Base-by-base conservation (phyloP, 1,140 invertebrate species). In the Aphis gossypii region DNA sequence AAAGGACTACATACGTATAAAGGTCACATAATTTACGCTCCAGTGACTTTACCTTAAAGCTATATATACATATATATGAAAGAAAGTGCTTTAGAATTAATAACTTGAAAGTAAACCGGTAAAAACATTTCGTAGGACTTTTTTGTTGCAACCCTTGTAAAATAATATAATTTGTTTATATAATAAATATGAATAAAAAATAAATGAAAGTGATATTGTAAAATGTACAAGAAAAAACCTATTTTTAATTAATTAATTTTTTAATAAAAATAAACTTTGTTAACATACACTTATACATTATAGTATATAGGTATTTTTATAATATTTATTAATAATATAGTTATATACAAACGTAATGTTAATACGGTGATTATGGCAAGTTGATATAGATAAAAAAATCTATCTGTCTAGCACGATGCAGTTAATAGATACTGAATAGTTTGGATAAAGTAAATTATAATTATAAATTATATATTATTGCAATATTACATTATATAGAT, bases 1-100 rank as follows among this genome's bases (percentile, higher is more conserved):
- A 76, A 89, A 89, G 30, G 35, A 56, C 46, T 56, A 89, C 46
- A n/a, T 83, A 51, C 46, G 23, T 92, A 83, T 92, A 92, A 83
- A 92, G n/a, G 68, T 92, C 76, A 83, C 51, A 51, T 84, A 83
- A 92, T 92, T 92, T 92, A 76, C 76, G 46, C 46, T 35, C 48
- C 44, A 82, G 41, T 38, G 76, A 83, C 21, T 92, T 38, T 76
- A 76, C 38, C 60, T 68, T 44, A 76, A 76, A 76, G 90, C 25
- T 76, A 76, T 76, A n/a, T 44, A 41, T 41, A 41, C 3, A 41
- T 6, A 2, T 41, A 46, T 76, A 91, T n/a, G 68, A 91, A 91
- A 91, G 30, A 91, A 91, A 91, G 51, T 56, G 51, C 88, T 89
- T 56, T 25, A 21, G n/a, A 89, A n/a, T 89, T 41, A 56, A 56